Percentiles rank a stretch among this genome's conserved stretches.
Conservation (phyloP, 1,140 invertebrate genomes). For the Philaenus spumarius region DNA sequence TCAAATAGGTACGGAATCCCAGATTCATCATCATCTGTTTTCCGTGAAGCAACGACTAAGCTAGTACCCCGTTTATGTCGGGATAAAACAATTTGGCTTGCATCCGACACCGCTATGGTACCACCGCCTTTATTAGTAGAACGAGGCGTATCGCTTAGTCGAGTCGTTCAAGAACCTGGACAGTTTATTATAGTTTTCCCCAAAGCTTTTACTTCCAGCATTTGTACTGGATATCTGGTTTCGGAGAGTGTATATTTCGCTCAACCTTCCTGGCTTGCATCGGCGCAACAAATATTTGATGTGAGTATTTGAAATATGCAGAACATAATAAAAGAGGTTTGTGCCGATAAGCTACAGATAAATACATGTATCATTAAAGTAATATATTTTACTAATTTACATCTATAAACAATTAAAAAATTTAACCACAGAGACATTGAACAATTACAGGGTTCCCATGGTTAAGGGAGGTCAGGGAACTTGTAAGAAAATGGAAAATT, state of each 20-base stretch:
- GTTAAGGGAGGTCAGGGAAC: too few species aligned
- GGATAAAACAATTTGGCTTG: constrained; percentile 78
- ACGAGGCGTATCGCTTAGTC: constrained; percentile 68
- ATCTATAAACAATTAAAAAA: too few species aligned
- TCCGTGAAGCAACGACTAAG: constrained; percentile 63
- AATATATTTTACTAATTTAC: too few species aligned
- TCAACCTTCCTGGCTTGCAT: constrained; percentile 69
- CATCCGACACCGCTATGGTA: constrained; percentile 94
- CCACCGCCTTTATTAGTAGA: constrained; percentile 70
- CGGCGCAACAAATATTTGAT: constrained; percentile 64
- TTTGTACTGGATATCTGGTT: constrained; percentile 84
- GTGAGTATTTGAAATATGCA: too few species aligned
- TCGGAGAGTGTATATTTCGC: constrained; percentile 90
- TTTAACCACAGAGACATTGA: too few species aligned
- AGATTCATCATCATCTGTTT: constrained; percentile 62
- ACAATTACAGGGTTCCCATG: too few species aligned
- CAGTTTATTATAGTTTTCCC: constrained; percentile 90
- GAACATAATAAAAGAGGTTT: too few species aligned
- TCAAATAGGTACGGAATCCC: constrained; percentile 70
- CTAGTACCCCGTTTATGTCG: constrained; percentile 76
- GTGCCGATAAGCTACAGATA: too few species aligned
- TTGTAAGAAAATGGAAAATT: too few species aligned
- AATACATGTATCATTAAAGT: too few species aligned
- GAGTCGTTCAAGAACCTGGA: constrained; percentile 78
- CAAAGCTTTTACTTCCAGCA: constrained; percentile 79